Evolutionary conservation across 2,797 vertebrate genomes (phyloP).

Genomic region (Mormyrops attenuatus): DNA sequence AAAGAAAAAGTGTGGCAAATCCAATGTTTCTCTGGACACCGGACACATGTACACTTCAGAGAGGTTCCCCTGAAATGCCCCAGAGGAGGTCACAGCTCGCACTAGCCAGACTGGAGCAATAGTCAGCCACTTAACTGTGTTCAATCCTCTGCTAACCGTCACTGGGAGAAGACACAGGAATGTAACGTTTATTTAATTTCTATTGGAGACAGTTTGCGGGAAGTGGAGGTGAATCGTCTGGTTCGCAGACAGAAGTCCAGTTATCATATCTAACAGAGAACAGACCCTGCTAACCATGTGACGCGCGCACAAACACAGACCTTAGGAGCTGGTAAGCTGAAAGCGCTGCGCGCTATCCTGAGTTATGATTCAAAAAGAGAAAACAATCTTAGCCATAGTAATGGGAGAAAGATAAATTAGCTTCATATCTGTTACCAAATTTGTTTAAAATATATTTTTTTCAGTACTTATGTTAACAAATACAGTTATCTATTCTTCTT

Average conservation of each 20-base stretch:
- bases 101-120: background rate
- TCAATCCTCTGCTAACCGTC: background rate
- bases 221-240: slow-evolving; percentile 11
- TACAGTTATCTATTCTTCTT: background rate
- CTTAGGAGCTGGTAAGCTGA: background rate
- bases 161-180: slow-evolving; percentile 16
- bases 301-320: background rate
- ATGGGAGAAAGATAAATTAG: background rate
- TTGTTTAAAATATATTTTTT: background rate
- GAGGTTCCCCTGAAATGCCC: background rate
- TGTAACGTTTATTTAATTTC: slow-evolving; percentile 18
- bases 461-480: background rate
- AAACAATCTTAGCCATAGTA: background rate
- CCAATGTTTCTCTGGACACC: background rate
- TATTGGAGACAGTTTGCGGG: slow-evolving; percentile 11
- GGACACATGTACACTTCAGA: background rate
- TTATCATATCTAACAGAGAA: slow-evolving; percentile 18
- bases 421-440: background rate
- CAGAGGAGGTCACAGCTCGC: background rate
- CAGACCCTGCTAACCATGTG: background rate
- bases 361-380: background rate
- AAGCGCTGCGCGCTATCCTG: background rate
- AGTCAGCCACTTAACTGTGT: background rate
- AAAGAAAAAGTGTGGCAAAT: background rate
- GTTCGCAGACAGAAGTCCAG: slow-evolving; percentile 3